phyloP scores from a whole-genome alignment of 2,113 vertebrate genomes.

The Tragulus kanchil region DNA sequence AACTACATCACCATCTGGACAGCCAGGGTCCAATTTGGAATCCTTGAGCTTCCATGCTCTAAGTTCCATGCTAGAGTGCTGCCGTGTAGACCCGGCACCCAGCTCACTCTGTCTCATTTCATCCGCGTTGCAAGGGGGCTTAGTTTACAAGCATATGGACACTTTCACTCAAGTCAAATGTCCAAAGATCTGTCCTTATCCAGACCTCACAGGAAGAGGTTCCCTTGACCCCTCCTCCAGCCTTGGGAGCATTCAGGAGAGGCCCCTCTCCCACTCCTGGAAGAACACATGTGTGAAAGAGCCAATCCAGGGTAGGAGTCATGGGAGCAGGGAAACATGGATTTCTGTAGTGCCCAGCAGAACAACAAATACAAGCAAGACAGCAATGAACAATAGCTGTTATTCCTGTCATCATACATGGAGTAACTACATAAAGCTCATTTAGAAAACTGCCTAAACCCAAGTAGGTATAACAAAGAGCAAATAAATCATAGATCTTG shows the following conservation, averaged over 20 bases:
- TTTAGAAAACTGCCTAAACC: conserved; percentile 1
- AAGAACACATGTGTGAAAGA: neutral
- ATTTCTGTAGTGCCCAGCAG: neutral
- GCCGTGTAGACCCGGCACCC: neutral
- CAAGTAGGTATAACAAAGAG: neutral
- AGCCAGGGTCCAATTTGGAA: neutral
- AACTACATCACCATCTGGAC: neutral
- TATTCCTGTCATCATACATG: neutral
- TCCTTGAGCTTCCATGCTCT: neutral
- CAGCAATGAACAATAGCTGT: neutral
- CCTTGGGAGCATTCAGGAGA: neutral
- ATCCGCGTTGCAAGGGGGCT: neutral
- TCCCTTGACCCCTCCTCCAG: neutral
- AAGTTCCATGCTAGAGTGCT: neutral
- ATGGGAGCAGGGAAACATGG: neutral
- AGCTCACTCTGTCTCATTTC: neutral
- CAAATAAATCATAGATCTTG: neutral
- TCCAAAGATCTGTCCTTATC: neutral
- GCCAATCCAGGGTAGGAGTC: neutral
- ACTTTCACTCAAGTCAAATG: neutral
- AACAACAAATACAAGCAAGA: neutral
- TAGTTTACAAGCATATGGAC: fast-evolving
- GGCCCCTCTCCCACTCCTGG: fast-evolving
- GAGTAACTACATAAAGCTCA: neutral
- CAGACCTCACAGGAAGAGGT: neutral